Conservation (phyloP, 2,113 vertebrate species). For the Tragulus kanchil region DNA sequence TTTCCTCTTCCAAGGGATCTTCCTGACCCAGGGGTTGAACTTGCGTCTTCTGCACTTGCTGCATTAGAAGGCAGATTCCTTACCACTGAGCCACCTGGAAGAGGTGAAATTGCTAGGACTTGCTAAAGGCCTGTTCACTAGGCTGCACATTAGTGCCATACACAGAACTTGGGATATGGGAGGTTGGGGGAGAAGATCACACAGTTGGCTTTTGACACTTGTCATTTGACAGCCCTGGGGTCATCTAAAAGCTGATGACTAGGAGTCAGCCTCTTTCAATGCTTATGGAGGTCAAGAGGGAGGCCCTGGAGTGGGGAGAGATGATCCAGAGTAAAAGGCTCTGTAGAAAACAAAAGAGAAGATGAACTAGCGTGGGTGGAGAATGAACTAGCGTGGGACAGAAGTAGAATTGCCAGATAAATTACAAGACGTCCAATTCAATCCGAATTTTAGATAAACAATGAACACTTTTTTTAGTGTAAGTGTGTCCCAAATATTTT, state of each 20-base stretch:
- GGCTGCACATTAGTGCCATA: not conserved
- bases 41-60: not conserved
- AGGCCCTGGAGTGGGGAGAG: not conserved
- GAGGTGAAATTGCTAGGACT: not conserved
- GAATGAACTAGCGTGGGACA: not conserved
- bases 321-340: not conserved
- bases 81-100: not conserved
- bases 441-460: not conserved
- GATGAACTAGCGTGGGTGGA: no score
- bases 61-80: not conserved
- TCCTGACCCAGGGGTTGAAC: not conserved
- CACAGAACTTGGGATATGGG: fast-evolving
- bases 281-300: not conserved
- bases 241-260: not conserved
- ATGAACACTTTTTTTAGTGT: not conserved
- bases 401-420: not conserved
- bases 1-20: not conserved
- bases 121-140: not conserved
- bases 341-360: not conserved
- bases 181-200: not conserved
- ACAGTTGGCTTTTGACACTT: not conserved
- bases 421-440: not conserved
- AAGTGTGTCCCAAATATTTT: not conserved
- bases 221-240: not conserved
- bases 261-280: not conserved